A percentile compares a stretch with the other conserved stretches of the same genome.
phyloP scores from a whole-genome alignment of 2,113 vertebrate species.

The Psittacara wagleri region DNA sequence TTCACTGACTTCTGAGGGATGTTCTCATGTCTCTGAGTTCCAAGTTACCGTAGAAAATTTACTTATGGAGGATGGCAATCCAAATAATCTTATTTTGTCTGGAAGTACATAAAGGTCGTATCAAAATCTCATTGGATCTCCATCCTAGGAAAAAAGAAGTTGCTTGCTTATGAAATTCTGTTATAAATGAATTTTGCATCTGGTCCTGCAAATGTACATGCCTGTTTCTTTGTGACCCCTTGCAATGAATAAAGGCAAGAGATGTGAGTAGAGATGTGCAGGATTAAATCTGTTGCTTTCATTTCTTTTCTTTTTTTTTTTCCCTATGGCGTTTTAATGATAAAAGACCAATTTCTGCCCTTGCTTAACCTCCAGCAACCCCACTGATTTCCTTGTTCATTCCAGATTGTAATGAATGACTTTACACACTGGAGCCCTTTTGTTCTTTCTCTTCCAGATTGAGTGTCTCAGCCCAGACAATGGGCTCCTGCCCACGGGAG shows the following conservation, averaged over 20 bases:
- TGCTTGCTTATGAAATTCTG: conserved; percentile 25
- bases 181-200: conserved; percentile 33
- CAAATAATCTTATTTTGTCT: conserved; percentile 41
- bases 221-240: background rate
- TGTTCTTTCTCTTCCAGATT: conserved; percentile 53
- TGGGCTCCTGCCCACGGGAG: conserved; percentile 37
- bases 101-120: conserved; percentile 10
- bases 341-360: conserved; percentile 59
- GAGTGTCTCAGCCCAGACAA: conserved; percentile 46
- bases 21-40: background rate
- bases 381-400: conserved; percentile 39
- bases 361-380: conserved; percentile 52
- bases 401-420: conserved; percentile 56
- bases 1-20: background rate
- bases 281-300: background rate
- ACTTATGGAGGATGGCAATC: background rate
- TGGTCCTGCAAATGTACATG: background rate
- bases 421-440: conserved; percentile 39
- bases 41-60: conserved; percentile 26
- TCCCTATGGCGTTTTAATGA: conserved; percentile 25
- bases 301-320: background rate
- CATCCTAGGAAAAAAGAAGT: background rate
- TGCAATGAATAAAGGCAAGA: background rate
- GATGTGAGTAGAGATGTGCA: background rate
- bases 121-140: conserved; percentile 27